Conservation (phyloP, 2,888 invertebrate species). For the Cantharis flavilabris region DNA sequence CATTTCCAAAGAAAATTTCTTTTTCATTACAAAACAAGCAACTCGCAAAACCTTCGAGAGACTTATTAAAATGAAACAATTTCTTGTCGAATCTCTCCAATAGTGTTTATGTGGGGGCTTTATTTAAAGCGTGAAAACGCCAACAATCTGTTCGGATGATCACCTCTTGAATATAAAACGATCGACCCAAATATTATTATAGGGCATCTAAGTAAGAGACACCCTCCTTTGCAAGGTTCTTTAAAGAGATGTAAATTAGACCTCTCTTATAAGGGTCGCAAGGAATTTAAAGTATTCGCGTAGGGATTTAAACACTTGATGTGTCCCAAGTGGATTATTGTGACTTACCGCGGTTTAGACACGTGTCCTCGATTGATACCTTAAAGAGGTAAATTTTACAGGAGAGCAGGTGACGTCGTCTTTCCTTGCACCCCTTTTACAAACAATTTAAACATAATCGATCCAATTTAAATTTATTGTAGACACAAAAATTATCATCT, state of each 20-base stretch:
- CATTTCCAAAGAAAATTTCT: slow-evolving; percentile 41
- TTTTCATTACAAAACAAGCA: slow-evolving; percentile 20
- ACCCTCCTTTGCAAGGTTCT: slow-evolving; percentile 22
- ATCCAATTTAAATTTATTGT: neutral
- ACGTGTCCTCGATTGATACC: slow-evolving; percentile 33
- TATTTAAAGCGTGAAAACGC: slow-evolving; percentile 13
- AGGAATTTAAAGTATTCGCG: slow-evolving; percentile 42
- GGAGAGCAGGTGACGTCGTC: slow-evolving; percentile 12
- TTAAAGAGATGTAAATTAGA: slow-evolving; percentile 42
- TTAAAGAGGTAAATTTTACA: slow-evolving; percentile 24
- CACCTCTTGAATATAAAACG: slow-evolving; percentile 28
- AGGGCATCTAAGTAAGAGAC: slow-evolving; percentile 21
- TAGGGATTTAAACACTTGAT: slow-evolving; percentile 37
- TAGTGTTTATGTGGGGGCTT: neutral
- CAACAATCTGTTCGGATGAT: slow-evolving; percentile 32
- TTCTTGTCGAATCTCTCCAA: neutral
- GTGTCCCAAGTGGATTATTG: slow-evolving; percentile 39
- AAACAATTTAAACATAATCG: neutral
- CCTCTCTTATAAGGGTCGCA: slow-evolving; percentile 32
- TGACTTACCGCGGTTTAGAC: slow-evolving; percentile 39
- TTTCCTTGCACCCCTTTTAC: neutral
- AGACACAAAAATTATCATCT: neutral
- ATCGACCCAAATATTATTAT: slow-evolving; percentile 25
- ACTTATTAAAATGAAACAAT: slow-evolving; percentile 10
- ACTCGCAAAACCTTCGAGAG: neutral